These are phyloP conservation scores for Tryphoninae sp. DNA, from an alignment of 2,888 invertebrate species.

Conservation along the genomic window DNA sequence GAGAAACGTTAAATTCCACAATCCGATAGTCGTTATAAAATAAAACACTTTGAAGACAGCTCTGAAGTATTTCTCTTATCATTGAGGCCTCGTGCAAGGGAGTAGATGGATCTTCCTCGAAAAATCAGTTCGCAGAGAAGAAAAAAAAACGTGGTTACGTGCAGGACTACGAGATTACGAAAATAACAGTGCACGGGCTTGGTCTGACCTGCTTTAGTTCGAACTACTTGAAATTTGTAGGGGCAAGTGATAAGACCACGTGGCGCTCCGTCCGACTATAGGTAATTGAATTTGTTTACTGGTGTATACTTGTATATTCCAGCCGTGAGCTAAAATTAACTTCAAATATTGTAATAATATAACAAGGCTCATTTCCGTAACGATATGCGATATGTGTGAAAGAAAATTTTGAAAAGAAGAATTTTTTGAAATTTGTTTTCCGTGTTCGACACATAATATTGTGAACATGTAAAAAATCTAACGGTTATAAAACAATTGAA, in stretches of 20 bases:
- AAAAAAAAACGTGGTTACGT: not conserved
- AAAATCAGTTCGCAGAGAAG: conserved; percentile 21
- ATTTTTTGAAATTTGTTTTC: too few relatives aligned
- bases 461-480: not conserved
- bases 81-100: not conserved
- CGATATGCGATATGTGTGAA: too few relatives aligned
- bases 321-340: too few relatives aligned
- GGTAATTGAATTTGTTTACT: not conserved
- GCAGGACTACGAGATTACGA: conserved; percentile 17
- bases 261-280: not conserved
- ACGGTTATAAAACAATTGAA: not conserved
- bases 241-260: not conserved
- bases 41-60: conserved; percentile 24
- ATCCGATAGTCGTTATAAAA: conserved; percentile 32
- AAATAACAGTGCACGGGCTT: conserved; percentile 24
- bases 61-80: conserved; percentile 42
- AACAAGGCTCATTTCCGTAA: too few relatives aligned
- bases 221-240: not conserved
- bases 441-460: not conserved
- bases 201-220: conserved; percentile 26
- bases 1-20: conserved; percentile 3
- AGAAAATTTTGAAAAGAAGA: too few relatives aligned
- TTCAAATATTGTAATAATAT: too few relatives aligned
- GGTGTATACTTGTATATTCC: too few relatives aligned
- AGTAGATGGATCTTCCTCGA: conserved; percentile 11